Base-by-base conservation (phyloP, 2,113 vertebrate species). In the Xyrauchen texanus region DNA sequence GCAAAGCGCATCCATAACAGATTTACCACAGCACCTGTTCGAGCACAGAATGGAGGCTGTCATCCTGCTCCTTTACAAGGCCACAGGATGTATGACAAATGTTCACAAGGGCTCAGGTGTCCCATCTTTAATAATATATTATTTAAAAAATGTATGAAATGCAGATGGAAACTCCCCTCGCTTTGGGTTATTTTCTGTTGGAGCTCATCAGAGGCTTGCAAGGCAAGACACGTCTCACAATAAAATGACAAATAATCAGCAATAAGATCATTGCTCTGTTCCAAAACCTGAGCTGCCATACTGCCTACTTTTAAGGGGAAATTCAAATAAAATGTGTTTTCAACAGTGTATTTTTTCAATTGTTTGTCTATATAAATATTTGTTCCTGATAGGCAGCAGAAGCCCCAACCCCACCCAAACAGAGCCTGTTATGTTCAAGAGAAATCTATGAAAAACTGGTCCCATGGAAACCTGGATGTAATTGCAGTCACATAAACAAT, bases 11-110 rank as follows among this genome's bases (percentile, higher is more conserved):
- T 52, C 46, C 60, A 68, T 82, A 84, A 74, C 76, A 78, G 86
- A 82, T 81, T 81, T 83, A 88, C 83, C 83, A 62, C 76, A 80
- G 62, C 83, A 87, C n/a, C 75, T 82, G 71, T 69, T 81, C 34
- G 55, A 44, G 42, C 13, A 52, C 53, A 49, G 49, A 66, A 66
- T 44, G 42, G 45, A 74, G 52, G 42, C 44, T 8, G 44, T 42
- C 1, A 47, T 58, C 45, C 12, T 74, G 21, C 44, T 15, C 44
- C 62, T 68, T 7, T 16, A n/a, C 65, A 42, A 5, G 10, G 49
- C 52, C 47, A 44, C 16, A 0, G 63, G 8, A 67, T 52, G 63
- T 34, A 34, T 34, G 21, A 34, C 21, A 34, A 34, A 34, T 34
- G 21, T 34, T 34, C 21, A 34, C 21, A 34, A 34, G 45, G 15